Base-by-base conservation (phyloP, 1,140 invertebrate genomes). In the Propsilocerus akamusi region DNA sequence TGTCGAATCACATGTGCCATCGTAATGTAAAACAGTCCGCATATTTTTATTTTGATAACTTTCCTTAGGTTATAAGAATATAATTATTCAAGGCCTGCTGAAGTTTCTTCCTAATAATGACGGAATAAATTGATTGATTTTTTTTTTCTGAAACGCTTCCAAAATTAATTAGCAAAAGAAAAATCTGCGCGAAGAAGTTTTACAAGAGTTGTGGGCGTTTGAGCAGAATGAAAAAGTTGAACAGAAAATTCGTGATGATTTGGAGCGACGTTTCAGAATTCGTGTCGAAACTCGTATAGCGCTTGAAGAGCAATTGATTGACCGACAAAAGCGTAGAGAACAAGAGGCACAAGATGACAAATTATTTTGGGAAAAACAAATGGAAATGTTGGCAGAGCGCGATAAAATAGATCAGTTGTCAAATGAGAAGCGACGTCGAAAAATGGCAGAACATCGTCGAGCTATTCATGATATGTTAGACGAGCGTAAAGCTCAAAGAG, bases 401-500 rank as follows among this genome's bases (percentile, higher is more conserved):
- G 53, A 54, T 51, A 50, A 51, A 25, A 47, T 55, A 7, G 53
- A 54, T 17, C 51, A 51, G 46, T 37, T 55, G 4, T 52, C 54
- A 1, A 48, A 53, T 46, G 53, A 55, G 48, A 52, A 51, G 32
- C 46, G 51, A 4, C 47, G 54, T 4, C 28, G 25, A 37, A 55
- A 53, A 49, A 52, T 49, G 4, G 10, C 34, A 24, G 54, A 55
- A 48, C 54, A 55, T 50, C 47, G 47, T 17, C 46, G 47, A n/a
- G 47, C 34, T 10, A 32, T 54, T 11, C 49, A 50, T 10, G 53
- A 53, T 34, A 51, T 51, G 49, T 32, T 55, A 10, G 51, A 51
- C 17, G n/a, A 46, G 20, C 30, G 49, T 10, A 47, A 50, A 26
- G 12, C 14, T n/a, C 23, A 47, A 32, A 26, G 54, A 5, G 49